Evolutionary conservation across 2,113 vertebrate genomes (phyloP).

Genomic region (Semnornis frantzii): DNA sequence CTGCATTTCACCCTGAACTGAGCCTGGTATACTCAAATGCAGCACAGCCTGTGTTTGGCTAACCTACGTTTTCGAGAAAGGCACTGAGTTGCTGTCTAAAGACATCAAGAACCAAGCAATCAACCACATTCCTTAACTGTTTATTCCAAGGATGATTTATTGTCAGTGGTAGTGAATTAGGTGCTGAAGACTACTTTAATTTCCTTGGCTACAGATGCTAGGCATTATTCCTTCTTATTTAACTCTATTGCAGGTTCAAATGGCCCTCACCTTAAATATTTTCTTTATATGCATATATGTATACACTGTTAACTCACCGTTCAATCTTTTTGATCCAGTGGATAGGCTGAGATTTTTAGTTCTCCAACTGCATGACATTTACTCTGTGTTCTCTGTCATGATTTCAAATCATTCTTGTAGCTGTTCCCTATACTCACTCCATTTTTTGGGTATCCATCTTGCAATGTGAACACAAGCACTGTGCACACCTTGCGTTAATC

Average conservation of each 20-base stretch:
- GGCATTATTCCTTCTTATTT: neutral
- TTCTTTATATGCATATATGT: neutral
- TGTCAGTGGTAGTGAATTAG: neutral
- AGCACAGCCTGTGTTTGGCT: neutral
- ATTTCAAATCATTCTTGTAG: neutral
- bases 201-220: neutral
- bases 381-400: neutral
- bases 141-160: neutral
- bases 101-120: neutral
- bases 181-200: neutral
- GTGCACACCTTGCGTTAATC: neutral
- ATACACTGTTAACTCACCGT: neutral
- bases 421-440: neutral
- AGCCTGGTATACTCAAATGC: neutral
- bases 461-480: neutral
- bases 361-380: neutral
- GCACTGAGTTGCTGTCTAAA: neutral
- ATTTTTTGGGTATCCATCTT: neutral
- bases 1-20: neutral
- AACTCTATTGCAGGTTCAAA: neutral
- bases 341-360: neutral
- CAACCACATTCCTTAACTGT: neutral
- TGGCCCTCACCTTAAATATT: neutral
- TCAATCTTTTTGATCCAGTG: neutral
- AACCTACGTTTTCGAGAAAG: neutral